Base-by-base conservation (phyloP, 2,797 vertebrate species). In the Chromobotia macracanthus region DNA sequence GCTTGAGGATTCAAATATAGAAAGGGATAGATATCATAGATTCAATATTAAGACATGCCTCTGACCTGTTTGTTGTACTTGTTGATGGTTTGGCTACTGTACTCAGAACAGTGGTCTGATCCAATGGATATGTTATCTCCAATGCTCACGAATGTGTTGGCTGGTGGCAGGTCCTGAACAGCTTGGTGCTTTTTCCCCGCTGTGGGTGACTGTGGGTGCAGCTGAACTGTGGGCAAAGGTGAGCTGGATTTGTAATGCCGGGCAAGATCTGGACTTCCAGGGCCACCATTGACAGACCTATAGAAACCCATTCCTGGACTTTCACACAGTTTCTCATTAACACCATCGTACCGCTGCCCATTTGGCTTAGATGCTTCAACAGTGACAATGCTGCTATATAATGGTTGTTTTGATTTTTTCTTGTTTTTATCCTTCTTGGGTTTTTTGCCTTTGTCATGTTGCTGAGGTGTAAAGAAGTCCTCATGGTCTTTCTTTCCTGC, bases 11-110 rank as follows among this genome's bases (percentile, higher is more conserved):
- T 75, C 16, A 67, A 82, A 84, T 88, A 82, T 89, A 80, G 86
- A 61, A 82, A 79, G 78, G 61, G 56, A 7, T 56, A 41, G 38
- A 41, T 9, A 66, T 31, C 11, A 7, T 83, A 71, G 50, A 51
- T 84, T 84, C 78, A 88, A 35, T 31, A 75, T 76, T 82, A 75
- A 70, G 0, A 69, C 13, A 8, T 53, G 48, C 61, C 80, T 85
- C 95, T 96, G 96, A 98, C 96, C 96, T 98, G 96, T 94, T 98
- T 98, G 96, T 96, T 97, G 96, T 97, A 98, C 92, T 98, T 98
- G 96, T 95, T 96, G 91, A 95, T 95, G 86, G 96, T 97, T 87
- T 99, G 97, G 94, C 96, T 98, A 94, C 97, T 98, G 94, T 99
- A 99, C 85, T 99, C 97, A n/a, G 97, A 99, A 93, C 97, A 99